Evolutionary conservation across 1,140 invertebrate genomes (phyloP).

Genomic region (Lucilia cuprina): DNA sequence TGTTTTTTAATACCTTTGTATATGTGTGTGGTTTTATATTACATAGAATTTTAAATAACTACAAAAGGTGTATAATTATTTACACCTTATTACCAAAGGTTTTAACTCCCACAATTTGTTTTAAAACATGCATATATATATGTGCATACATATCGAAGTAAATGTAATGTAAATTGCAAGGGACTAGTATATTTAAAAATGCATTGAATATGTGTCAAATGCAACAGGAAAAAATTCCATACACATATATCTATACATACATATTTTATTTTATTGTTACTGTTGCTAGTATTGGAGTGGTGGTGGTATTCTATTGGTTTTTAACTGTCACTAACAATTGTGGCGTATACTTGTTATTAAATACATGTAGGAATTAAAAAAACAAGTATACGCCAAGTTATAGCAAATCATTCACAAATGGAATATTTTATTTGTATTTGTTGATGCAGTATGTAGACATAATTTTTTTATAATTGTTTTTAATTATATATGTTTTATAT

Average conservation of each 20-base stretch:
- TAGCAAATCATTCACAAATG: not conserved
- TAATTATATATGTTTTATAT: not conserved
- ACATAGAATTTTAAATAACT: not conserved
- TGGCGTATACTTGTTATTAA: not conserved
- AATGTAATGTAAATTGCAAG: too few species aligned
- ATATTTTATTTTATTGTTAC: not conserved
- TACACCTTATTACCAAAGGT: not conserved
- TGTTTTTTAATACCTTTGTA: not conserved
- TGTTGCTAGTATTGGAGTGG: not conserved
- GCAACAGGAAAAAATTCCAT: not conserved
- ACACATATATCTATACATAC: not conserved
- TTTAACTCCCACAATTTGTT: not conserved
- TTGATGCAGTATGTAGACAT: not conserved
- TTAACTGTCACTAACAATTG: not conserved
- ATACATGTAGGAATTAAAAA: not conserved
- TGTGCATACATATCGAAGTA: too few species aligned
- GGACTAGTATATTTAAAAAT: not conserved
- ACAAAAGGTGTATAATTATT: not conserved
- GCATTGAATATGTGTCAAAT: slow-evolving; percentile 2
- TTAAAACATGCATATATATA: not conserved
- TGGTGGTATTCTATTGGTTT: not conserved
- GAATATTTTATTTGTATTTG: not conserved
- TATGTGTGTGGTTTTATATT: not conserved
- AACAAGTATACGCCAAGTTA: not conserved
- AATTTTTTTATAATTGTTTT: not conserved